phyloP scores from a whole-genome alignment of 2,888 invertebrate genomes.

The Prenolepis imparis region DNA sequence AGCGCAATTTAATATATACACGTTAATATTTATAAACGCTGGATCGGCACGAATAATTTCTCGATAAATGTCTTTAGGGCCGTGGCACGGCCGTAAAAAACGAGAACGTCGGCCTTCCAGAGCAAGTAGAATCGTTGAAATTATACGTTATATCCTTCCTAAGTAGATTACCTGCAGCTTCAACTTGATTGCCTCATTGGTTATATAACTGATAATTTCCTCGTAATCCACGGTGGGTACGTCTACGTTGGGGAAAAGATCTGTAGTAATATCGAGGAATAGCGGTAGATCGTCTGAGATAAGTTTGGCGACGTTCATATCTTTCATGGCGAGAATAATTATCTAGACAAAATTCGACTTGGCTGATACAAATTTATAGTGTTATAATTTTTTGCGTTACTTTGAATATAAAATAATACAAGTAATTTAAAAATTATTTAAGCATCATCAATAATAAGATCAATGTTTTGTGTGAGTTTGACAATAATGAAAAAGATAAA shows the following conservation, averaged over 20 bases:
- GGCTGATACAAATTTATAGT: background rate
- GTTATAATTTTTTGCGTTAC: background rate
- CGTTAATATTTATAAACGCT: constrained; percentile 44
- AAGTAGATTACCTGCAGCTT: constrained; percentile 87
- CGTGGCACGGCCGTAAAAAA: constrained; percentile 37
- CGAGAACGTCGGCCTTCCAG: background rate
- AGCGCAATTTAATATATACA: background rate
- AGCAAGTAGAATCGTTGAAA: background rate
- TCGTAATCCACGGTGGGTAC: constrained; percentile 93
- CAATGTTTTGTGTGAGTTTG: background rate
- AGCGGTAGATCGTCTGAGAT: constrained; percentile 94
- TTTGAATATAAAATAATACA: background rate
- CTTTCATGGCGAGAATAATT: constrained; percentile 94
- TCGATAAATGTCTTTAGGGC: constrained; percentile 14
- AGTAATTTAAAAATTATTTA: background rate
- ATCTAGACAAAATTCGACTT: constrained; percentile 86
- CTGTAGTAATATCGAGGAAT: constrained; percentile 94
- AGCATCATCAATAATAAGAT: background rate
- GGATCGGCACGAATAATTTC: constrained; percentile 28
- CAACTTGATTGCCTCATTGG: constrained; percentile 90
- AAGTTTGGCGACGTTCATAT: constrained; percentile 96
- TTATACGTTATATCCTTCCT: background rate
- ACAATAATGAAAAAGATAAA: background rate
- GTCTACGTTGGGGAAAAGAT: constrained; percentile 94
- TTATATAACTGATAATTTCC: constrained; percentile 88